Evolutionary conservation across 2,797 vertebrate species (phyloP).

Genomic region (Adelosebastes latens): DNA sequence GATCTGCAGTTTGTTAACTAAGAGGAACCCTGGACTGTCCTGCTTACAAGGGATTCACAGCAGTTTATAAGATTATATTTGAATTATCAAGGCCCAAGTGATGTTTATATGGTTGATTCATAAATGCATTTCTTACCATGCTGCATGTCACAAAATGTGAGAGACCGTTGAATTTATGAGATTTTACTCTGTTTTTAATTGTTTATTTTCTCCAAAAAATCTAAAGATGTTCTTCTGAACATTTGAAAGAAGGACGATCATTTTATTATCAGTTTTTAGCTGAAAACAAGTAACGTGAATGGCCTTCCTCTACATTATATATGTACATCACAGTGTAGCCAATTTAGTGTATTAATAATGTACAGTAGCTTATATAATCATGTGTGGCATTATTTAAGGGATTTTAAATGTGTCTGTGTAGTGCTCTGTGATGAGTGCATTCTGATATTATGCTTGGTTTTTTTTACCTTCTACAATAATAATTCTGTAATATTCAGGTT

Average conservation of each 20-base stretch:
- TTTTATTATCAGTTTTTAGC: neutral
- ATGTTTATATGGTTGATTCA: neutral
- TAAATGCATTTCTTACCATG: neutral
- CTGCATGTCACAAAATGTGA: neutral
- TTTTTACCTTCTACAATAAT: neutral
- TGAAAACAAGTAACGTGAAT: neutral
- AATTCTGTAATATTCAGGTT: neutral
- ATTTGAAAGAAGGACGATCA: neutral
- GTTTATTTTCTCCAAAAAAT: neutral
- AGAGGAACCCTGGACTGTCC: slow-evolving; percentile 8
- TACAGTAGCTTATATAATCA: neutral
- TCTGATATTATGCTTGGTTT: neutral
- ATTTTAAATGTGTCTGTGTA: neutral
- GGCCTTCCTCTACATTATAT: too few relatives aligned
- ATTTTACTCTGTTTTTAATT: neutral
- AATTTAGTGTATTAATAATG: neutral
- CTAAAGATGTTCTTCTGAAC: neutral
- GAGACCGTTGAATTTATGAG: neutral
- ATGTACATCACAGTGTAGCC: neutral
- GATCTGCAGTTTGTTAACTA: slow-evolving; percentile 33
- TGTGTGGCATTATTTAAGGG: neutral
- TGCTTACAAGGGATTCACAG: neutral
- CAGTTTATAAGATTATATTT: neutral
- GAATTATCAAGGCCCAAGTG: neutral
- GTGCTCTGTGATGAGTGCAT: neutral